Evolutionary conservation across 2,888 invertebrate species (phyloP), one percentile per base, ranked within the genome.

Genomic region (Scaptodrosophila latifasciaeformis): DNA sequence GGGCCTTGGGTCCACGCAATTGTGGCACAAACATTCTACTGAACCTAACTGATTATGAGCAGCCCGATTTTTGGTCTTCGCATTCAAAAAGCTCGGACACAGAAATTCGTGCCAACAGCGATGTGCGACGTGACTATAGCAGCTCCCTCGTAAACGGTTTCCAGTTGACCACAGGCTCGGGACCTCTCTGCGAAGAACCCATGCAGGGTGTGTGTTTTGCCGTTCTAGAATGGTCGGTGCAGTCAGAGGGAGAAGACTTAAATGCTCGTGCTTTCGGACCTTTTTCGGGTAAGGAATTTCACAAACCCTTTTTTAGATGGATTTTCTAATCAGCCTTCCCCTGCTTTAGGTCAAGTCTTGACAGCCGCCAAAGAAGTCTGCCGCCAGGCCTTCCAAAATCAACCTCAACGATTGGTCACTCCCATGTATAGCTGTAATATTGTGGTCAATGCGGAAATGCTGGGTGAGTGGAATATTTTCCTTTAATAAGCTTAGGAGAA

Each of bases 141-240:
- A 92, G 92, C 82, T 92, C 92, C 84, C 92, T 96, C 82, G 89
- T 95, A 2, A 95, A 93, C 86, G 96, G 95, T 6, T 92, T 96
- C 86, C 93, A 96, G 89, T 86, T 96, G 85, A 94, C 95, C 4
- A 91, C 96, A 19, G 86, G 93, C 49, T 91, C 95, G 35, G 99
- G 99, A 0, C 99, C 99, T 0, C 85, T 99, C 39, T 99, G 99
- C 86, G 97, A 97, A 77, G 99, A 99, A 83, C 97, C 97, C 1
- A 92, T 99, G 92, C 93, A 93, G 88, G 98, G 98, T 1, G 96
- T 98, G 1, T 95, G 93, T 13, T 97, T 98, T 87, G 88, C 94
- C 49, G 90, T 99, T 1, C 93, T 95, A 72, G 92, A 94, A 67
- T 98, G 96, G 94, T 88, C 87, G 0, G 83, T 92, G 31, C 88